A percentile compares a stretch with the other conserved stretches of the same genome.
Evolutionary conservation across 2,113 vertebrate species (phyloP).

Genomic region (Misgurnus mizolepis): DNA sequence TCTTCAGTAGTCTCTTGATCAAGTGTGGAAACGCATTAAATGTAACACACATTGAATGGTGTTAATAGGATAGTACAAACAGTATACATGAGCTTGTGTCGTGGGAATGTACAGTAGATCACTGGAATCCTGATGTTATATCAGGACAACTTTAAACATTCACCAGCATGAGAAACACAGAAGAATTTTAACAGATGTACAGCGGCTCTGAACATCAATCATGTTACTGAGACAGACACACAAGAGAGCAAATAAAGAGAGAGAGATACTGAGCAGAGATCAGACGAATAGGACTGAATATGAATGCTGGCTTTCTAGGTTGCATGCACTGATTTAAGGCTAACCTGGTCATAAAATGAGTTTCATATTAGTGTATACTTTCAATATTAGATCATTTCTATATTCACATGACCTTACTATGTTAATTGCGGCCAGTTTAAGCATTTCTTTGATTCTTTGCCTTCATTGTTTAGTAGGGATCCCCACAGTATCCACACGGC

Average conservation of each 20-base stretch:
- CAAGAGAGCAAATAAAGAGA: neutral
- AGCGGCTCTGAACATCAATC: neutral
- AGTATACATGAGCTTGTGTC: neutral
- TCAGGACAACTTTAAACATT: neutral
- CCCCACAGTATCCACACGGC: too few relatives aligned
- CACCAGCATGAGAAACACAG: neutral
- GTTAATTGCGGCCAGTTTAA: too few relatives aligned
- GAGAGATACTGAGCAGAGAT: neutral
- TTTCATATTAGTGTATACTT: too few relatives aligned
- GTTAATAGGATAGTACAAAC: too few relatives aligned
- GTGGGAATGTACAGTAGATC: slow-evolving; percentile 43
- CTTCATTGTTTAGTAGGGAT: too few relatives aligned
- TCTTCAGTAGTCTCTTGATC: too few relatives aligned
- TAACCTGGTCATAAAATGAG: neutral
- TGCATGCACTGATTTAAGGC: neutral
- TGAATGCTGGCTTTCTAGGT: neutral
- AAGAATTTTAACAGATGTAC: too few relatives aligned
- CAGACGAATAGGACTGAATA: slow-evolving; percentile 2
- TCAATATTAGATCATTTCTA: too few relatives aligned
- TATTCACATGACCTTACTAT: too few relatives aligned
- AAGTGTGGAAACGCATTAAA: too few relatives aligned
- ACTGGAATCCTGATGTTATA: slow-evolving; percentile 3
- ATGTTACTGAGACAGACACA: neutral
- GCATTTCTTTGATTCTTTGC: too few relatives aligned
- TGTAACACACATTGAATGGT: too few relatives aligned